phyloP scores from a whole-genome alignment of 2,113 vertebrate species.

The Pterocles orientalis region DNA sequence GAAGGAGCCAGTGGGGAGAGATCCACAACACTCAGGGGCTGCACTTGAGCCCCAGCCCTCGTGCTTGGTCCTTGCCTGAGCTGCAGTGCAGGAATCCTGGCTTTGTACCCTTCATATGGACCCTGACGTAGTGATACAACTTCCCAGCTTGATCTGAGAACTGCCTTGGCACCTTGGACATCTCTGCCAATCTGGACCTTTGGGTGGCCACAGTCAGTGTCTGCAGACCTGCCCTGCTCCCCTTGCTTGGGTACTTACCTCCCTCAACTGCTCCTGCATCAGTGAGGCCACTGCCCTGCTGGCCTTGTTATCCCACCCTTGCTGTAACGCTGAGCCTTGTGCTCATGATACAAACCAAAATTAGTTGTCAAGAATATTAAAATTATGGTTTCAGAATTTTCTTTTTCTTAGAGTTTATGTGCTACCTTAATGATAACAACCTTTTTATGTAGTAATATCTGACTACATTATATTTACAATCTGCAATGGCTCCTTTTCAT shows the following conservation, averaged over 20 bases:
- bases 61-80: neutral
- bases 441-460: neutral
- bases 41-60: neutral
- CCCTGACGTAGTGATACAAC: neutral
- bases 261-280: accelerated
- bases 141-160: neutral
- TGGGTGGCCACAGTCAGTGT: accelerated
- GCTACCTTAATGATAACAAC: neutral
- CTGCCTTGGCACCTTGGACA: neutral
- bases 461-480: neutral
- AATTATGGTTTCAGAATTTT: neutral
- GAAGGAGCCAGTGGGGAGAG: accelerated
- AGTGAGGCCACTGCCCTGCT: neutral
- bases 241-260: accelerated
- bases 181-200: too few species aligned
- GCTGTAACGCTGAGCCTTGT: neutral
- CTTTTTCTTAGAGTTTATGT: neutral
- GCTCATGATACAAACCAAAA: neutral
- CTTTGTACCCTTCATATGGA: accelerated
- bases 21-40: neutral
- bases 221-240: neutral
- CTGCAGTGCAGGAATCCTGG: too few species aligned
- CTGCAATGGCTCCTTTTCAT: neutral
- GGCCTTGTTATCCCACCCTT: neutral
- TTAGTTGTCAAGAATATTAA: neutral